phyloP scores from a whole-genome alignment of 2,888 invertebrate species.

The Oithona nana region DNA sequence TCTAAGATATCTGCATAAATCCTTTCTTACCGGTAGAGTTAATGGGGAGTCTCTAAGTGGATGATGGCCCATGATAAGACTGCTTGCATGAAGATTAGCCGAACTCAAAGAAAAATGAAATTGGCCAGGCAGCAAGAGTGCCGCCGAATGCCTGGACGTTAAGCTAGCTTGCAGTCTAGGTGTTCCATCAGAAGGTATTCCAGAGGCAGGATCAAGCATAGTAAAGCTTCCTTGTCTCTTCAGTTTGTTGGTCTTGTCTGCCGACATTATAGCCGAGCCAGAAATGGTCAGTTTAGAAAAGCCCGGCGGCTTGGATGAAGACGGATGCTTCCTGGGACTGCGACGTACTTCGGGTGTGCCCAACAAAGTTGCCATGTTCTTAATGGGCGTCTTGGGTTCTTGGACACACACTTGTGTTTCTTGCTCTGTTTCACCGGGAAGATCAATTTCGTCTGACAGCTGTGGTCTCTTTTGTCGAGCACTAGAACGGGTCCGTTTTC shows the following conservation, averaged over 20 bases:
- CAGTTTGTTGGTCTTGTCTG: neutral
- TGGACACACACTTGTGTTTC: neutral
- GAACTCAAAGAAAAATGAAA: neutral
- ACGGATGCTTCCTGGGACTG: conserved; percentile 12
- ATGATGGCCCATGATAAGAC: too few relatives aligned
- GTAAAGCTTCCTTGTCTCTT: conserved; percentile 6
- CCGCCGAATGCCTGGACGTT: conserved; percentile 4
- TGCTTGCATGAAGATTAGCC: too few relatives aligned
- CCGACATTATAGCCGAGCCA: conserved; percentile 3
- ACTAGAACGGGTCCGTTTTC: neutral
- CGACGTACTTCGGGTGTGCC: neutral
- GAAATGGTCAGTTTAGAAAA: conserved; percentile 8
- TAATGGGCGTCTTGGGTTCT: neutral
- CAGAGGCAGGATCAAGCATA: conserved; percentile 15
- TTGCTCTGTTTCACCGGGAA: neutral
- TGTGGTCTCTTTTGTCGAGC: neutral
- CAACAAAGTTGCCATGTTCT: neutral
- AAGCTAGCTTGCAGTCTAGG: conserved; percentile 2
- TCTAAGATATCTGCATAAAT: too few relatives aligned
- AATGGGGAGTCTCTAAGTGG: too few relatives aligned
- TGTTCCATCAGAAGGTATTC: conserved; percentile 4
- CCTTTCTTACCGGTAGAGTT: too few relatives aligned
- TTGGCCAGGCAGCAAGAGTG: neutral
- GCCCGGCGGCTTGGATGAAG: neutral
- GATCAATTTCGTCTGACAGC: neutral